phyloP scores from a whole-genome alignment of 2,113 vertebrate genomes.

The Carollia perspicillata region DNA sequence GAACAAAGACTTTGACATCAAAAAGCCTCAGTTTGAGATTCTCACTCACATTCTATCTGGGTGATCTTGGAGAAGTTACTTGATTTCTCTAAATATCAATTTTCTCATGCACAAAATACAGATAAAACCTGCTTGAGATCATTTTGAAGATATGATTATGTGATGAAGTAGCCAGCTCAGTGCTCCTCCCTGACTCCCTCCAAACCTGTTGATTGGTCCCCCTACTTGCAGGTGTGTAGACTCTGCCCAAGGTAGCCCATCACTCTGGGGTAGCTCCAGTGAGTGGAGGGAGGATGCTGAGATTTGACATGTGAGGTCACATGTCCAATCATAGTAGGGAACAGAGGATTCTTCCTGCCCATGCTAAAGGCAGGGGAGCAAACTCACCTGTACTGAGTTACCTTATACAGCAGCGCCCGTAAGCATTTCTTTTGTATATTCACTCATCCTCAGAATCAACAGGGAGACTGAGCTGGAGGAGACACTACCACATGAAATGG shows the following conservation, averaged over 20 bases:
- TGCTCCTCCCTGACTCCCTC: background rate
- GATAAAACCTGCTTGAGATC: background rate
- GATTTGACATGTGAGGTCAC: background rate
- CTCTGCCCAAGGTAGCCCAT: background rate
- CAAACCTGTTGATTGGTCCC: fast-evolving
- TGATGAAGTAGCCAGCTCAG: background rate
- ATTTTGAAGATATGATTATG: background rate
- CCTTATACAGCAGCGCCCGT: background rate
- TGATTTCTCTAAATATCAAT: background rate
- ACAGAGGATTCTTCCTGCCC: background rate
- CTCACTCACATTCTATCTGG: background rate
- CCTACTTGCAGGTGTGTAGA: background rate
- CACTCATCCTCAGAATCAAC: background rate
- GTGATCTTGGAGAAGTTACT: background rate
- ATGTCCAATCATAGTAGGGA: background rate
- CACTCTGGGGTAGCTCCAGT: background rate
- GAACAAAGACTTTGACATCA: background rate
- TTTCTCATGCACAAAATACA: background rate
- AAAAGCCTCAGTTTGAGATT: background rate
- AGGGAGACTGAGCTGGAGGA: background rate
- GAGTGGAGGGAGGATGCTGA: background rate
- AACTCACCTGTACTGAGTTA: background rate
- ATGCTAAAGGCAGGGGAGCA: background rate
- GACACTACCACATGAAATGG: background rate
- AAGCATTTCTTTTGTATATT: background rate